Evolutionary conservation across 92 coral and sea anemone species (phyloP).

Genomic region (Porites evermanni): DNA sequence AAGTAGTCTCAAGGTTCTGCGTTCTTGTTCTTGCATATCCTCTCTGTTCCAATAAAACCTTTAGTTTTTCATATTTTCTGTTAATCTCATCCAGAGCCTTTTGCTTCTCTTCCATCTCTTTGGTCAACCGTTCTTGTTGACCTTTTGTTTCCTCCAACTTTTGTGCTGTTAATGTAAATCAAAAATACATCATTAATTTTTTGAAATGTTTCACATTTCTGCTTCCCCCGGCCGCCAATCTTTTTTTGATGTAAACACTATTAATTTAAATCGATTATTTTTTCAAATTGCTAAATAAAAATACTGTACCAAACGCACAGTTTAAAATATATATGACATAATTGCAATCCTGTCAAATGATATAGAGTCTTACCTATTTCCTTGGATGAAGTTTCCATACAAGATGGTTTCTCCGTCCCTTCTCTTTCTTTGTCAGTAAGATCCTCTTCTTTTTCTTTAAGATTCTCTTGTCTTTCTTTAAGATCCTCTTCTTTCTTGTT

Average conservation of each 20-base stretch:
- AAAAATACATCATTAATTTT: not conserved
- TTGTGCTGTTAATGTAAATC: not conserved
- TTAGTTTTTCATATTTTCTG: conserved; percentile 20
- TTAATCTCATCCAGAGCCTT: not conserved
- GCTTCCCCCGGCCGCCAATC: not conserved
- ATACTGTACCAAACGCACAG: no score
- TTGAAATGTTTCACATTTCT: not conserved
- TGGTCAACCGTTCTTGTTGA: not conserved
- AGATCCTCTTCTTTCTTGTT: not conserved
- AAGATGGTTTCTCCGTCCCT: not conserved
- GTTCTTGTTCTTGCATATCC: not conserved
- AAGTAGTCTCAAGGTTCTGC: conserved; percentile 7
- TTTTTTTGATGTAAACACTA: not conserved
- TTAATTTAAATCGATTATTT: no score
- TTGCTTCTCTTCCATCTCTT: conserved; percentile 6
- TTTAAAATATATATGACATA: no score
- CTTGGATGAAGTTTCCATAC: not conserved
- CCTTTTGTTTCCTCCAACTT: not conserved
- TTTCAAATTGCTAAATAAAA: no score
- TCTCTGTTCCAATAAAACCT: not conserved
- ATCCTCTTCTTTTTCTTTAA: no score
- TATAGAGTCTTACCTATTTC: not conserved
- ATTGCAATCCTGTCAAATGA: not conserved
- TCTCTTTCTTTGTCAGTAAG: not conserved
- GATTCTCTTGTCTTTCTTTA: no score